phyloP scores from a whole-genome alignment of 2,888 invertebrate species.

The Asteroscopus sphinx region DNA sequence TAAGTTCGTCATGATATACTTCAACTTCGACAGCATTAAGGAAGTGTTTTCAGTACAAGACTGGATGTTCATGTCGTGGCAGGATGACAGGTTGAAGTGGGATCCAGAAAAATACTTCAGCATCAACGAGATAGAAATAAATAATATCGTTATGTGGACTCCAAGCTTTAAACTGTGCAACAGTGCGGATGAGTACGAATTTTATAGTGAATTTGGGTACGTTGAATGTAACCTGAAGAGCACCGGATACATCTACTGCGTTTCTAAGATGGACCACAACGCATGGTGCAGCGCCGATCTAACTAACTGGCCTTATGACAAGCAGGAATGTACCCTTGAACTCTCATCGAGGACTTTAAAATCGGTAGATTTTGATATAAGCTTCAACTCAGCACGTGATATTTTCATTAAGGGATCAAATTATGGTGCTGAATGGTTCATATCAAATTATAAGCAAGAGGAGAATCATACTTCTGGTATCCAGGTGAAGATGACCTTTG shows the following conservation, averaged over 20 bases:
- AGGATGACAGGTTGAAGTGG: slow-evolving; percentile 64
- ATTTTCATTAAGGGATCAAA: not conserved
- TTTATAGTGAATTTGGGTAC: slow-evolving; percentile 8
- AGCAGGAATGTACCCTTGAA: slow-evolving; percentile 60
- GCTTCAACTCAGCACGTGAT: not conserved
- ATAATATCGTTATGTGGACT: slow-evolving; percentile 49
- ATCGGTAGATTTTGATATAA: too few species aligned
- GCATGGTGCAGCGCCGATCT: slow-evolving; percentile 57
- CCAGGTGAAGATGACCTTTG: slow-evolving; percentile 59
- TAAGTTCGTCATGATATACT: slow-evolving; percentile 54
- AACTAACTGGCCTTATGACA: slow-evolving; percentile 67
- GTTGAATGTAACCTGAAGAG: slow-evolving; percentile 42
- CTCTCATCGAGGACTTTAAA: slow-evolving; percentile 24
- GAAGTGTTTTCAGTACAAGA: slow-evolving; percentile 56
- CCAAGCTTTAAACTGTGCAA: slow-evolving; percentile 59
- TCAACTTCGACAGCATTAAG: slow-evolving; percentile 56
- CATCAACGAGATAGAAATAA: slow-evolving; percentile 29
- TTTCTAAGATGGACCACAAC: slow-evolving; percentile 14
- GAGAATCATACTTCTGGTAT: slow-evolving; percentile 20
- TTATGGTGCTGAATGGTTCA: slow-evolving; percentile 60
- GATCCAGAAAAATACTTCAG: slow-evolving; percentile 59
- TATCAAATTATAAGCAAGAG: slow-evolving; percentile 57
- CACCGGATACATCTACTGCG: slow-evolving; percentile 55
- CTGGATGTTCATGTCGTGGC: slow-evolving; percentile 53
- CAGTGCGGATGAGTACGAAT: slow-evolving; percentile 22